These are phyloP conservation scores for Heliconius ismenius DNA, from an alignment of 2,888 invertebrate genomes.

Conservation along the genomic window DNA sequence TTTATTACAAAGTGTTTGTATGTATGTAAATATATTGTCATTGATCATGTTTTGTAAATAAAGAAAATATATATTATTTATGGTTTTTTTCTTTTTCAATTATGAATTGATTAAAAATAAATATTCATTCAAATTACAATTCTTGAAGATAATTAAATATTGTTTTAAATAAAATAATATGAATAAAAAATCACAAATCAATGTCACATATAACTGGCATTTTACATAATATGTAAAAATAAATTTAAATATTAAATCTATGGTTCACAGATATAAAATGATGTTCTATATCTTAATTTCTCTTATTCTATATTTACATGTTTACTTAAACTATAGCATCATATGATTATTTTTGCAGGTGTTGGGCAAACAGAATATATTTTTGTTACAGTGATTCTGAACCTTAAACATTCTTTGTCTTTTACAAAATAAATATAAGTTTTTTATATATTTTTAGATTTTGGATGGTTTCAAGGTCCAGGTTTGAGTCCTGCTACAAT, in stretches of 20 bases:
- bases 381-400: neutral
- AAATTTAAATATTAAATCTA: slow-evolving; percentile 2
- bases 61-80: slow-evolving; percentile 8
- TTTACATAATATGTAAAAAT: neutral
- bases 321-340: slow-evolving; percentile 18
- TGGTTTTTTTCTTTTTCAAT: neutral
- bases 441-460: neutral
- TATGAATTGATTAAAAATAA: neutral
- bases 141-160: neutral
- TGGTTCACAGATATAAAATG: slow-evolving; percentile 21
- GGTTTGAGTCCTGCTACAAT: too few relatives aligned
- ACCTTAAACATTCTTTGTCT: neutral
- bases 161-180: neutral
- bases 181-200: neutral
- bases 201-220: slow-evolving; percentile 14
- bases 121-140: neutral
- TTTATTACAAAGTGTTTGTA: slow-evolving; percentile 10
- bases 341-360: slow-evolving; percentile 18
- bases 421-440: neutral
- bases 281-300: slow-evolving; percentile 10
- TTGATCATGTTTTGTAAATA: slow-evolving; percentile 19
- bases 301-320: slow-evolving; percentile 16
- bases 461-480: neutral
- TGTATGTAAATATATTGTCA: slow-evolving; percentile 19
- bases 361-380: slow-evolving; percentile 19